Conservation (phyloP, 2,888 invertebrate species). For the Erebia palarica region DNA sequence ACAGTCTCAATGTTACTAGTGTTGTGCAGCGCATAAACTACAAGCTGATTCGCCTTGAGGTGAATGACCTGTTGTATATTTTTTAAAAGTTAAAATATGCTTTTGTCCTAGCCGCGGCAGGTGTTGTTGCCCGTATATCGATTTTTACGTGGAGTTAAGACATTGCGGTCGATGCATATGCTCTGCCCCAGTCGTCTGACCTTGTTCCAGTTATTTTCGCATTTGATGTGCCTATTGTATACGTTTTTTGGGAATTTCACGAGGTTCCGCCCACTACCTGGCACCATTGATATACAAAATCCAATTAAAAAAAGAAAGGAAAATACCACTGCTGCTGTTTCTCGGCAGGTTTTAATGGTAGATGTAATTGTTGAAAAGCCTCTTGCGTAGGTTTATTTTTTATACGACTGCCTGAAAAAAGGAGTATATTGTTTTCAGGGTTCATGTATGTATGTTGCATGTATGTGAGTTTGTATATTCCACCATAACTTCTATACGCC, state of each 20-base stretch:
- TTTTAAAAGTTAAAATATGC: conserved; percentile 34
- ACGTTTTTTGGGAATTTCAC: conserved; percentile 45
- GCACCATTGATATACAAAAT: neutral
- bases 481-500: too few species aligned
- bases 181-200: conserved; percentile 54
- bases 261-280: conserved; percentile 32
- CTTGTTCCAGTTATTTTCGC: conserved; percentile 70
- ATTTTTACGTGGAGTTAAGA: conserved; percentile 70
- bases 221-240: conserved; percentile 47
- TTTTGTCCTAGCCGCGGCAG: conserved; percentile 51
- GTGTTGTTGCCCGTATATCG: conserved; percentile 59
- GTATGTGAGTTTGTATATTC: too few species aligned
- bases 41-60: conserved; percentile 75
- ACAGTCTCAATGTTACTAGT: conserved; percentile 28
- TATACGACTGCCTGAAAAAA: too few species aligned
- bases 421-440: too few species aligned
- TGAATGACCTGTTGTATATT: conserved; percentile 45
- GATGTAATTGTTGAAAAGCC: too few species aligned
- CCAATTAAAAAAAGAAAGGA: too few species aligned
- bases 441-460: too few species aligned
- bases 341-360: neutral
- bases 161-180: conserved; percentile 60
- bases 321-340: neutral
- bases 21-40: conserved; percentile 43
- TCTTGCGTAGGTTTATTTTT: too few species aligned